A percentile compares a stretch with the other conserved stretches of the same genome.
These are phyloP conservation scores for Schizopygopsis pylzovi DNA, from an alignment of 2,797 vertebrate genomes.

Conservation along the genomic window DNA sequence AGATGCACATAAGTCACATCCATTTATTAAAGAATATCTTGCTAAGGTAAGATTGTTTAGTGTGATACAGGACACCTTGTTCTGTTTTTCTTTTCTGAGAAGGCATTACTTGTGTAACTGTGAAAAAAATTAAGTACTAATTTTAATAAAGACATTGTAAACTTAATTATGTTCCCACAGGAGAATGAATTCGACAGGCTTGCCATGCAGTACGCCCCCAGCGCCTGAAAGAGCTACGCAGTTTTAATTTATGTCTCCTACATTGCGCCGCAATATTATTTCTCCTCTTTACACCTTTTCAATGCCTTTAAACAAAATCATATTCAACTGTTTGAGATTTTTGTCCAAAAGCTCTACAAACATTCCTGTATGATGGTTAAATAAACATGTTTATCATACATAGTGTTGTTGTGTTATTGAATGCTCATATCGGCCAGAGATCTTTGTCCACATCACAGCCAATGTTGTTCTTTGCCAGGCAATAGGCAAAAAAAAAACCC, in stretches of 20 bases:
- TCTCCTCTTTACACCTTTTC: not conserved
- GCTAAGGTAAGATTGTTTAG: conserved; percentile 82
- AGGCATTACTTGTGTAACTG: not conserved
- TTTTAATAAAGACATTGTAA: not conserved
- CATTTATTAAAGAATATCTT: conserved; percentile 93
- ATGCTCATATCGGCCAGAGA: not conserved
- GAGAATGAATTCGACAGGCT: conserved; percentile 95
- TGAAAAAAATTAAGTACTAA: not conserved
- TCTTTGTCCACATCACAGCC: not conserved
- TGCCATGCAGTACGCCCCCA: conserved; percentile 87
- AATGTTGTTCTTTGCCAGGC: not conserved
- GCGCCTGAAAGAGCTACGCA: conserved; percentile 64
- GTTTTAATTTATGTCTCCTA: conserved; percentile 8
- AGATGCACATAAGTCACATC: conserved; percentile 90
- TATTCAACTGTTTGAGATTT: not conserved
- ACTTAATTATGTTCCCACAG: conserved; percentile 67
- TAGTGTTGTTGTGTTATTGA: not conserved
- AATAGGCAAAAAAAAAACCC: not conserved
- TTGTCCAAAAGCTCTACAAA: conserved; percentile 1
- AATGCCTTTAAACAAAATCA: not conserved
- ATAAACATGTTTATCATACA: conserved; percentile 37
- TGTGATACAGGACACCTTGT: not conserved
- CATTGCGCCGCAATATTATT: not conserved
- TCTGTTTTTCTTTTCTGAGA: not conserved
- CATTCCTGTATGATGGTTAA: conserved; percentile 48